Conservation (phyloP, 2,113 vertebrate genomes). For the Charadrius vociferus region DNA sequence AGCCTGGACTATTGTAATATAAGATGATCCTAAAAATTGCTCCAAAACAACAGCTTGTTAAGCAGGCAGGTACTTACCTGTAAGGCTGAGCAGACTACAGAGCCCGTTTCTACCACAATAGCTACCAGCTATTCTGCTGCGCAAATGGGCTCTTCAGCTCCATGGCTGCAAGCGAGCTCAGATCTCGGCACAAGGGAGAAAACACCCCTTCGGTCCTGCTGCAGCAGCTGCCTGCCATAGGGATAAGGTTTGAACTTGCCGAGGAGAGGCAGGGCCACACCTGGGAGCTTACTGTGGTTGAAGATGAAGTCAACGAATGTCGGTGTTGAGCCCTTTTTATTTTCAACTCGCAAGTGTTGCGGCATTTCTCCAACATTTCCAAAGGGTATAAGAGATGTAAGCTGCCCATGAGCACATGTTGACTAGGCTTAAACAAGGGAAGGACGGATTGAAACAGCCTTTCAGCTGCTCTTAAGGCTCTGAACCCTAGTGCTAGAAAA, state of each 20-base stretch:
- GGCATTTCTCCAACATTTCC: not conserved
- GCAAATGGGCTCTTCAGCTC: not conserved
- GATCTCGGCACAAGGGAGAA: not conserved
- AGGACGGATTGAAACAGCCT: not conserved
- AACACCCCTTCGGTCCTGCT: not conserved
- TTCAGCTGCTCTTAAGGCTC: not conserved
- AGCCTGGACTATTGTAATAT: not conserved
- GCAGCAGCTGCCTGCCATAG: not conserved
- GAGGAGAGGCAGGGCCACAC: not conserved
- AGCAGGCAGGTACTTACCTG: slow-evolving; percentile 28
- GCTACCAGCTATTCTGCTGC: not conserved
- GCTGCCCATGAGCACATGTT: not conserved
- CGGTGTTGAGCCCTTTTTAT: not conserved
- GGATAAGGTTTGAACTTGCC: not conserved
- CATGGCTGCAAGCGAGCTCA: not conserved
- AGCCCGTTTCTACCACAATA: not conserved
- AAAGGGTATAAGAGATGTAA: not conserved
- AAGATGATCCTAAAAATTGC: not conserved
- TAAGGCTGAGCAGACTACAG: not conserved
- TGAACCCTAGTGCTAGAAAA: not conserved
- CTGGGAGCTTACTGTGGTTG: not conserved
- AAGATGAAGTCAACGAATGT: not conserved
- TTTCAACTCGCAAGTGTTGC: not conserved
- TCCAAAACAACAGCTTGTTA: not conserved
- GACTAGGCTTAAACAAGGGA: not conserved